These are phyloP conservation scores for Patella depressa DNA, from an alignment of 2,888 invertebrate genomes.

Conservation along the genomic window DNA sequence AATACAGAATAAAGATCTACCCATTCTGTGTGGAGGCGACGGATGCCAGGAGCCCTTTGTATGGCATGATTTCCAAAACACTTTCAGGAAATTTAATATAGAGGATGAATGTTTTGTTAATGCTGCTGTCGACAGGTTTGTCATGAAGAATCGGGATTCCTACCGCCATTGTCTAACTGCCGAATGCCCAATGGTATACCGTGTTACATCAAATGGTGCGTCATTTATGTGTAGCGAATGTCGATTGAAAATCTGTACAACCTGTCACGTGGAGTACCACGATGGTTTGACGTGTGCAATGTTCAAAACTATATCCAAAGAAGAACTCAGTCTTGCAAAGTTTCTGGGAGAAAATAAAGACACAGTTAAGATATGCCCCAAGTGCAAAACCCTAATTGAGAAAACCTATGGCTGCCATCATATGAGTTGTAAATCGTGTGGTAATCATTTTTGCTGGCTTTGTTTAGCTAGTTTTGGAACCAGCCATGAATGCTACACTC, in stretches of 20 bases:
- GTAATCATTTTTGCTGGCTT: constrained; percentile 60
- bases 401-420: constrained; percentile 63
- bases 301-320: constrained; percentile 39
- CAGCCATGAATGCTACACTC: constrained; percentile 48
- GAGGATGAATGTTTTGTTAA: constrained; percentile 24
- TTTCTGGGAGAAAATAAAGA: constrained; percentile 50
- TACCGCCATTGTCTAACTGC: constrained; percentile 61
- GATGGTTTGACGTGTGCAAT: constrained; percentile 56
- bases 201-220: constrained; percentile 34
- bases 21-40: constrained; percentile 54
- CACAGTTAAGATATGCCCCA: constrained; percentile 56
- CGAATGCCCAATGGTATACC: constrained; percentile 60
- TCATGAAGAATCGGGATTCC: constrained; percentile 39
- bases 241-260: constrained; percentile 46
- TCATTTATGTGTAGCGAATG: constrained; percentile 51
- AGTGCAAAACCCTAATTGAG: constrained; percentile 54
- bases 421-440: constrained; percentile 55
- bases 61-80: constrained; percentile 41
- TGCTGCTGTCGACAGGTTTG: constrained; percentile 48
- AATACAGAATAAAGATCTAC: constrained; percentile 47
- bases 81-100: background rate
- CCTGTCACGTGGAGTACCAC: constrained; percentile 56
- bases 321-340: constrained; percentile 35
- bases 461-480: constrained; percentile 47
- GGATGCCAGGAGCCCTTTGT: constrained; percentile 47